A percentile compares a stretch with the other conserved stretches of the same genome.
Conservation (phyloP, 2,113 vertebrate genomes). For the Sardina pilchardus region DNA sequence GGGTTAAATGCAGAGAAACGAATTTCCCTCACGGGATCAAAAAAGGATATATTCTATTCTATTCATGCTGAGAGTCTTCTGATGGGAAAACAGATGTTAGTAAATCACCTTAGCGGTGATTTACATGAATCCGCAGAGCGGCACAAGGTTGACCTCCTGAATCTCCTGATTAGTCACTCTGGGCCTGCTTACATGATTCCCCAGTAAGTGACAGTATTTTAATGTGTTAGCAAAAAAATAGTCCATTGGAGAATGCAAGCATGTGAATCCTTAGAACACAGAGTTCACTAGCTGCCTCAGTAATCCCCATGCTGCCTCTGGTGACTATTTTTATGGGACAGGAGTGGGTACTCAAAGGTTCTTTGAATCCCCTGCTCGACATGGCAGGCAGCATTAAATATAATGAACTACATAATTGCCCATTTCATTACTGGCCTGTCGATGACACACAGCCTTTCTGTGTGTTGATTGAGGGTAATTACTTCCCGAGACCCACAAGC, state of each 20-base stretch:
- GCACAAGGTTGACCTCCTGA: no score
- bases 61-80: no score
- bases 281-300: slow-evolving; percentile 28
- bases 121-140: no score
- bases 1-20: no score
- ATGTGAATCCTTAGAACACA: slow-evolving; percentile 38
- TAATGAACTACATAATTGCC: slow-evolving; percentile 60
- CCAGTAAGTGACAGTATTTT: slow-evolving; percentile 21
- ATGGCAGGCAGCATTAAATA: slow-evolving; percentile 50
- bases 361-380: slow-evolving; percentile 44
- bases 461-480: slow-evolving; percentile 49
- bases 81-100: no score
- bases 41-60: no score
- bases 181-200: not conserved
- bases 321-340: slow-evolving; percentile 42
- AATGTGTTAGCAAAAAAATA: slow-evolving; percentile 44
- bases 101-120: no score
- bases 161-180: no score
- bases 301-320: slow-evolving; percentile 45
- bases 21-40: no score
- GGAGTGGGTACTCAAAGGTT: slow-evolving; percentile 32
- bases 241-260: slow-evolving; percentile 47
- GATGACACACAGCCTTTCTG: slow-evolving; percentile 42
- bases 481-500: slow-evolving; percentile 43
- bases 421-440: slow-evolving; percentile 46